Percentiles rank a stretch among this genome's conserved stretches.
Evolutionary conservation across 2,113 vertebrate species (phyloP).

Genomic region (Cranoglanis bouderius): DNA sequence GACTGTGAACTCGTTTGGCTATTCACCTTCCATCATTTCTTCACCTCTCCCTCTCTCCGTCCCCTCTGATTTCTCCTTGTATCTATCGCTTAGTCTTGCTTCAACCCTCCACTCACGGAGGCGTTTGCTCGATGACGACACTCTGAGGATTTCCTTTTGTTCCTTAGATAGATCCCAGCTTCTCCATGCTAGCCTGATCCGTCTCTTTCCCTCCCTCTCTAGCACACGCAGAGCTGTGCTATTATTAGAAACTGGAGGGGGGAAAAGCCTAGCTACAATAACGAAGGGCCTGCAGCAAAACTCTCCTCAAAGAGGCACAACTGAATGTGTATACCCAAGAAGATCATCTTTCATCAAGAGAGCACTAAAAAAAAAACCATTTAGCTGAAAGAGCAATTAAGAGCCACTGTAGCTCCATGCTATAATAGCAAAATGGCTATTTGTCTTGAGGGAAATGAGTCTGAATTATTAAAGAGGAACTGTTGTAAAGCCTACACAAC

Average conservation of each 20-base stretch:
- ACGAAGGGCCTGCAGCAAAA: constrained; percentile 37
- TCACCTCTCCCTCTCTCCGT: constrained; percentile 12
- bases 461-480: constrained; percentile 16
- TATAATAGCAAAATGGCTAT: constrained; percentile 4
- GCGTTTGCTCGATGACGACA: constrained; percentile 50
- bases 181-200: constrained; percentile 8
- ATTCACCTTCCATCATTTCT: constrained; percentile 29
- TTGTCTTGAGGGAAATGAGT: neutral
- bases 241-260: constrained; percentile 42
- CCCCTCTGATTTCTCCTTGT: neutral
- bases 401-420: neutral
- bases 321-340: neutral
- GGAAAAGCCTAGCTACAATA: constrained; percentile 30
- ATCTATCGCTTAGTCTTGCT: constrained; percentile 22
- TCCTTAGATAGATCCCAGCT: constrained; percentile 36
- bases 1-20: neutral
- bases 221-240: constrained; percentile 39
- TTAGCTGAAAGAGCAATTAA: constrained; percentile 19
- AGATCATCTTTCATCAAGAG: neutral
- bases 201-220: neutral
- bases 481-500: neutral
- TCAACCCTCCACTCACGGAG: constrained; percentile 41
- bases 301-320: constrained; percentile 9
- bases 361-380: constrained; percentile 9
- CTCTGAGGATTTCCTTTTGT: constrained; percentile 58